Evolutionary conservation across 2,797 vertebrate genomes (phyloP), one percentile per base, ranked within the genome.

Genomic region (Calcarius lapponicus): DNA sequence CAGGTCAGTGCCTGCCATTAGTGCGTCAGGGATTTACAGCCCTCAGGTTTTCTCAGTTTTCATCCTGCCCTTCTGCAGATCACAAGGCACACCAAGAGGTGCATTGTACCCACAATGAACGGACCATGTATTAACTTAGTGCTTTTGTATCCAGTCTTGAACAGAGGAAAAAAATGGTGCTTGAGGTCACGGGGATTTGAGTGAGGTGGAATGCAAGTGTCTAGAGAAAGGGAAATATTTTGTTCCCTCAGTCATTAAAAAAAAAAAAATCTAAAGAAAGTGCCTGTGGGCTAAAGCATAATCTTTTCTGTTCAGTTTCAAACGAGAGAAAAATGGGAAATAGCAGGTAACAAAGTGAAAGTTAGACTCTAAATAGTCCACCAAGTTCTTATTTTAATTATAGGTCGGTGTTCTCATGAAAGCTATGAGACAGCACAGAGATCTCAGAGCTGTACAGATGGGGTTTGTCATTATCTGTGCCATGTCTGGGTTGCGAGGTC

Each of bases 141-240:
- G 47, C 78, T 95, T 88, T 89, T 61, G 43, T 71, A 82, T 54
- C 57, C n/a, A 42, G 69, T 20, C 67, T 87, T 66, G 69, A 87
- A 70, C 47, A 70, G 56, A 67, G 87, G 86, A 7, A 25, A 87
- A 86, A 95, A 80, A 65, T 43, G 16, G 22, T 80, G 61, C 71
- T 67, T 67, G 34, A 82, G 64, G 53, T 90, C 42, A 29, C 0
- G 0, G 80, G 67, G 78, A 40, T 87, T 92, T 80, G 45, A 88
- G 51, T 61, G 48, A 43, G 90, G 88, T 91, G 72, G 53, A 93
- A 85, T 50, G 60, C 14, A 43, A 56, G 83, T 28, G 57, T 65
- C 64, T 64, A 29, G 71, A 92, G 64, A 71, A 93, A 92, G 60
- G 45, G 74, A 94, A 96, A 85, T 93, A 92, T 87, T 95, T 89